These are phyloP conservation scores for Vesta saturnalis DNA, from an alignment of 2,888 invertebrate species.

Conservation along the genomic window DNA sequence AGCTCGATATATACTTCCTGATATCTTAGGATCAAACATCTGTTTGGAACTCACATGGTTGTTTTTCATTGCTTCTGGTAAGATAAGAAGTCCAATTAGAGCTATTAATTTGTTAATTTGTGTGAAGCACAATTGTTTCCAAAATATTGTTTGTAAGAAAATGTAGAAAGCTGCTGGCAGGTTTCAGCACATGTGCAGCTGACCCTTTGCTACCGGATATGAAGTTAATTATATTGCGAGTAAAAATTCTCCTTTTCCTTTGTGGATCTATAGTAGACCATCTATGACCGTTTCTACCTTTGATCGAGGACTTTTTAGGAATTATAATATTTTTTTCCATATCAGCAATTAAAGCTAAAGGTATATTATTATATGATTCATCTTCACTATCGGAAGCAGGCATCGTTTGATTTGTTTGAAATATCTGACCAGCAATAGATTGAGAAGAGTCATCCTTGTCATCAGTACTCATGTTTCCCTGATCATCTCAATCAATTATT, in stretches of 20 bases:
- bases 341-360: slow-evolving; percentile 13
- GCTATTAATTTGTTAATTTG: slow-evolving; percentile 11
- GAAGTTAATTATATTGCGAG: slow-evolving; percentile 13
- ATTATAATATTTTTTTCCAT: slow-evolving; percentile 8
- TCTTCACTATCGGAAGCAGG: neutral
- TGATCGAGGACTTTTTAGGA: slow-evolving; percentile 12
- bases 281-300: slow-evolving; percentile 11
- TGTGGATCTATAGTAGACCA: slow-evolving; percentile 14
- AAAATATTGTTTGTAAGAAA: slow-evolving; percentile 9
- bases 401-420: slow-evolving; percentile 8
- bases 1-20: neutral
- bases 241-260: neutral
- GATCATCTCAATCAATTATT: slow-evolving; percentile 5
- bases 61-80: neutral
- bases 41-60: too few species aligned
- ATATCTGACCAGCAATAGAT: slow-evolving; percentile 6
- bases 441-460: too few species aligned
- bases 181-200: neutral
- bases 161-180: neutral
- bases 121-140: slow-evolving; percentile 7
- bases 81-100: slow-evolving; percentile 9
- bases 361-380: neutral
- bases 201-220: slow-evolving; percentile 11
- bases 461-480: slow-evolving; percentile 1
- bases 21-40: slow-evolving; percentile 1